Evolutionary conservation across 2,797 vertebrate species (phyloP).

Genomic region (Brotula barbata): DNA sequence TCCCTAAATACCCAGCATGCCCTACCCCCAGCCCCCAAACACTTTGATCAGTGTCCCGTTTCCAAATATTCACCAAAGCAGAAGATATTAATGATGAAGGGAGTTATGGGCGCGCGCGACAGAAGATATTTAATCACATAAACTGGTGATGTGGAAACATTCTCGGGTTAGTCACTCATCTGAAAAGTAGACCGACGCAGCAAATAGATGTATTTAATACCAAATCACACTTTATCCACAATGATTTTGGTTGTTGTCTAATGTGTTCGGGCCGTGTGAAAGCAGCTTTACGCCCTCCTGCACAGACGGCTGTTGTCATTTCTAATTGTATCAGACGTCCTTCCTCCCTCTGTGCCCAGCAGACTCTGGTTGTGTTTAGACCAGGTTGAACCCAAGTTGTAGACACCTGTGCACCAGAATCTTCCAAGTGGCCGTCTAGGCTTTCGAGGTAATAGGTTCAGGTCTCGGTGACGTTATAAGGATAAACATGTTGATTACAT

Average conservation of each 20-base stretch:
- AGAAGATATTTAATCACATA: slow-evolving; percentile 16
- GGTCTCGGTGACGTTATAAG: slow-evolving; percentile 34
- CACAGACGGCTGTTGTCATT: slow-evolving; percentile 51
- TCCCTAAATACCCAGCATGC: slow-evolving; percentile 23
- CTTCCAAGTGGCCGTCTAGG: slow-evolving; percentile 34
- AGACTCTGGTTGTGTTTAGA: slow-evolving; percentile 47
- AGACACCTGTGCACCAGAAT: slow-evolving; percentile 29
- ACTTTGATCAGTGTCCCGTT: slow-evolving; percentile 79
- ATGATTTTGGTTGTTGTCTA: too few species aligned
- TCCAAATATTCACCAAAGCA: slow-evolving; percentile 77
- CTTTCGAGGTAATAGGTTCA: slow-evolving; percentile 45
- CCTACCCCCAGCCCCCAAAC: slow-evolving; percentile 53
- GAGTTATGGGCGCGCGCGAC: slow-evolving; percentile 33
- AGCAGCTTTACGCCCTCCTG: slow-evolving; percentile 1
- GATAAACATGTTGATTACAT: slow-evolving; percentile 31
- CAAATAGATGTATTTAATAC: too few species aligned
- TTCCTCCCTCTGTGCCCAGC: slow-evolving; percentile 8
- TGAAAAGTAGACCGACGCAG: too few species aligned
- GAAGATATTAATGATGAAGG: slow-evolving; percentile 82
- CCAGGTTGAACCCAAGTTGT: slow-evolving; percentile 14
- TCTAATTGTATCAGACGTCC: slow-evolving; percentile 33
- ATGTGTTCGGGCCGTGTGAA: neutral
- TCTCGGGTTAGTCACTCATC: too few species aligned
- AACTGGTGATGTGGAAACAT: slow-evolving; percentile 1
- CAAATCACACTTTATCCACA: too few species aligned